These are phyloP conservation scores for Eurosta solidaginis DNA, from an alignment of 1,140 invertebrate species.

Conservation along the genomic window DNA sequence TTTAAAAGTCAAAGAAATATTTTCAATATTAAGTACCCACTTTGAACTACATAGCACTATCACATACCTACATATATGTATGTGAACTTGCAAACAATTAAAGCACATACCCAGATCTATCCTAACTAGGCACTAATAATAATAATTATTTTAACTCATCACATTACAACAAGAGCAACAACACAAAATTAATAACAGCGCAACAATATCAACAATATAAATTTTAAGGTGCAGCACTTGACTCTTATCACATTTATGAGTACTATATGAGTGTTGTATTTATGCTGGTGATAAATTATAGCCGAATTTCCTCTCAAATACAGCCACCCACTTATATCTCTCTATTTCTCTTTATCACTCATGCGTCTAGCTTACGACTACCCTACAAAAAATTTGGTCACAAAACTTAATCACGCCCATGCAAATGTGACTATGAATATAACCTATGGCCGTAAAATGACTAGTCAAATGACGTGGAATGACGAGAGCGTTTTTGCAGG, in stretches of 20 bases:
- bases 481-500: too few species aligned
- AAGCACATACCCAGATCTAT: background rate
- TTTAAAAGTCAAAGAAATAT: too few species aligned
- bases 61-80: too few species aligned
- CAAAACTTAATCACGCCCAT: too few species aligned
- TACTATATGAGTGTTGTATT: background rate
- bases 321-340: background rate
- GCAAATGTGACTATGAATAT: too few species aligned
- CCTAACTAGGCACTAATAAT: background rate
- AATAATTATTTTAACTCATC: background rate
- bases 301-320: background rate
- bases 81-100: too few species aligned
- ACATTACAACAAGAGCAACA: background rate
- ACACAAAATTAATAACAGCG: background rate
- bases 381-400: too few species aligned
- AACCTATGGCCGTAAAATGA: too few species aligned
- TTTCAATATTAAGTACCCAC: too few species aligned
- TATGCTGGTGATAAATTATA: background rate
- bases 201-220: background rate
- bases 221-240: slow-evolving; percentile 17
- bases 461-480: too few species aligned
- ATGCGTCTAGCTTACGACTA: too few species aligned
- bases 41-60: too few species aligned
- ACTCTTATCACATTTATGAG: background rate
- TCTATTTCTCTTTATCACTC: background rate